Evolutionary conservation across 1,140 invertebrate genomes (phyloP).

Genomic region (Macrotrachela quadricornifera): DNA sequence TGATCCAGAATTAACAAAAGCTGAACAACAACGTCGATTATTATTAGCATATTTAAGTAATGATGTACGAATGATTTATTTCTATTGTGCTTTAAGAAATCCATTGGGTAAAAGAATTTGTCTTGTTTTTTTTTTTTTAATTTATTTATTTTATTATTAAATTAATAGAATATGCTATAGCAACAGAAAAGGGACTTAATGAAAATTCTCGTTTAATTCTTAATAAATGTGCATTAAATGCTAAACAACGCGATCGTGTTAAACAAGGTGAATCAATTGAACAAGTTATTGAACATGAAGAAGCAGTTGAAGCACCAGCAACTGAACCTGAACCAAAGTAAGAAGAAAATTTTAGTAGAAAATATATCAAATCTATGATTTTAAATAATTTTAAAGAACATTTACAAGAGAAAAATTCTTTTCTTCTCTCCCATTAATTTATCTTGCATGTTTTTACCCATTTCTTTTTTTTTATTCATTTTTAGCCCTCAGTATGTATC

Average conservation of each 20-base stretch:
- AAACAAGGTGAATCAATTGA: conserved; percentile 3
- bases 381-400: too few relatives aligned
- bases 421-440: too few relatives aligned
- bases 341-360: too few relatives aligned
- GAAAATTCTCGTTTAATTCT: not conserved
- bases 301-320: not conserved
- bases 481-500: too few relatives aligned
- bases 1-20: conserved; percentile 20
- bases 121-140: not conserved
- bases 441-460: too few relatives aligned
- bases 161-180: conserved; percentile 4
- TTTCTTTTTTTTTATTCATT: too few relatives aligned
- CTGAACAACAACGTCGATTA: conserved; percentile 21
- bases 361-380: too few relatives aligned
- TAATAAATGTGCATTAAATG: not conserved
- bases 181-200: not conserved
- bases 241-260: not conserved
- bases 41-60: conserved; percentile 20
- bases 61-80: conserved; percentile 24
- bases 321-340: not conserved
- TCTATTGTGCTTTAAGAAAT: conserved; percentile 20
- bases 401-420: too few relatives aligned
- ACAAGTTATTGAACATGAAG: conserved; percentile 1
- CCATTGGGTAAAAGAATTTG: conserved; percentile 17
- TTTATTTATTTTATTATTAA: conserved; percentile 5